These are phyloP conservation scores for Oscheius sp. DNA, from an alignment of 2,888 invertebrate genomes.

Conservation along the genomic window DNA sequence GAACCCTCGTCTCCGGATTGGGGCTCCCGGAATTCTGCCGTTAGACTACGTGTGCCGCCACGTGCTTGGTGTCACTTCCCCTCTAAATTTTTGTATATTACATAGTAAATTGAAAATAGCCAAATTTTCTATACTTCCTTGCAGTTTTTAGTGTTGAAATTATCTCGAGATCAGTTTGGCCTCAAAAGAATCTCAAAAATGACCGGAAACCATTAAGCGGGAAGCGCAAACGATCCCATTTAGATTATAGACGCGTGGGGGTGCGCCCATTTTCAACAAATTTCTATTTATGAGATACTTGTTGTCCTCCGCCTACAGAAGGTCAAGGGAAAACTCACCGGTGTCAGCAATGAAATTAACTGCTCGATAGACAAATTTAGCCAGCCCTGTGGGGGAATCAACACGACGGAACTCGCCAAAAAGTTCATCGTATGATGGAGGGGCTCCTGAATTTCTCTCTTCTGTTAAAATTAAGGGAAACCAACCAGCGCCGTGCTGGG, in stretches of 20 bases:
- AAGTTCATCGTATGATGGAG: slow-evolving; percentile 57
- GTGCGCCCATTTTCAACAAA: too few relatives aligned
- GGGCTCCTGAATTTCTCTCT: slow-evolving; percentile 38
- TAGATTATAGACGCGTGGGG: too few relatives aligned
- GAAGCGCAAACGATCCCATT: slow-evolving; percentile 19
- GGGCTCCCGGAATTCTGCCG: too few relatives aligned
- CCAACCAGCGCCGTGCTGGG: slow-evolving; percentile 19
- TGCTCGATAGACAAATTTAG: slow-evolving; percentile 32
- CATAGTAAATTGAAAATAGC: too few relatives aligned
- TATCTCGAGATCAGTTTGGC: too few relatives aligned
- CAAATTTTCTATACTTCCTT: too few relatives aligned
- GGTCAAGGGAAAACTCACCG: slow-evolving; percentile 25
- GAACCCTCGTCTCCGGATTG: too few relatives aligned
- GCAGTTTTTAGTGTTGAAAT: too few relatives aligned
- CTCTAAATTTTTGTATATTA: too few relatives aligned
- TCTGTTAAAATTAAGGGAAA: neutral
- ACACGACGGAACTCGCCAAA: slow-evolving; percentile 53
- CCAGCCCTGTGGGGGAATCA: slow-evolving; percentile 38
- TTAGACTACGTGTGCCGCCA: too few relatives aligned
- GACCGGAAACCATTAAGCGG: slow-evolving; percentile 12
- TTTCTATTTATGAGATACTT: neutral
- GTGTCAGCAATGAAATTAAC: slow-evolving; percentile 40
- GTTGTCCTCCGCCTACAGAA: neutral
- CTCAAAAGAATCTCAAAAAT: neutral
- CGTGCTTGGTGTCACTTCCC: too few relatives aligned